These are phyloP conservation scores for Cosmorhoe ocellata DNA, from an alignment of 2,888 invertebrate species.

Conservation along the genomic window DNA sequence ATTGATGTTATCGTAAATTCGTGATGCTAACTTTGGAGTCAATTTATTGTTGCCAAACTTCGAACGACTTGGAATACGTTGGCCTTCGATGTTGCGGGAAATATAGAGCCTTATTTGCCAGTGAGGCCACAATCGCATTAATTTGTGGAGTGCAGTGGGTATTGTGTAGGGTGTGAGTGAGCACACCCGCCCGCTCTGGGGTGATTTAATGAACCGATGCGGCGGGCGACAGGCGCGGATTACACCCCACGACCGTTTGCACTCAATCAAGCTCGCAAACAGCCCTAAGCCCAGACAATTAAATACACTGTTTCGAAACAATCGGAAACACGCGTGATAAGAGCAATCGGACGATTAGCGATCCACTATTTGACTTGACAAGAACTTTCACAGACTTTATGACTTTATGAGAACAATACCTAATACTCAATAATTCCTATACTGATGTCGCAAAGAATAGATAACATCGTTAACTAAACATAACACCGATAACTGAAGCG, in stretches of 20 bases:
- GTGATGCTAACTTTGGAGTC: conserved; percentile 24
- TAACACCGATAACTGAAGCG: too few species aligned
- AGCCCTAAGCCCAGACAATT: conserved; percentile 77
- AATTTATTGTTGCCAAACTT: conserved; percentile 6
- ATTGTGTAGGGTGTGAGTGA: conserved; percentile 45
- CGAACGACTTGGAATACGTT: conserved; percentile 17
- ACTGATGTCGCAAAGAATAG: too few species aligned
- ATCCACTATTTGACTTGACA: conserved; percentile 48
- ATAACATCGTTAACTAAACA: too few species aligned
- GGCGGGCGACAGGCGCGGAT: conserved; percentile 77
- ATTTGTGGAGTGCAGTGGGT: conserved; percentile 72
- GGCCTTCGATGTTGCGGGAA: conserved; percentile 30
- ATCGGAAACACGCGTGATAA: conserved; percentile 71
- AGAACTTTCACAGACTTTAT: conserved; percentile 32
- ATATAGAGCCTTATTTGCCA: conserved; percentile 56
- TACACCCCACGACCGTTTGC: conserved; percentile 78
- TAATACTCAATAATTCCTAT: too few species aligned
- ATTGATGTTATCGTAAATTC: conserved; percentile 26
- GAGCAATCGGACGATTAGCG: conserved; percentile 64
- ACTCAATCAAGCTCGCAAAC: conserved; percentile 81
- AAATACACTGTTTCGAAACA: conserved; percentile 76
- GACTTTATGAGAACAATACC: conserved; percentile 15
- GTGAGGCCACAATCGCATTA: conserved; percentile 73
- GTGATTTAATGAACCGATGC: conserved; percentile 79
- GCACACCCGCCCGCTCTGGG: conserved; percentile 41